A percentile compares a stretch with the other conserved stretches of the same genome.
Conservation (phyloP, 2,797 vertebrate genomes). For the Threskiornis aethiopicus region DNA sequence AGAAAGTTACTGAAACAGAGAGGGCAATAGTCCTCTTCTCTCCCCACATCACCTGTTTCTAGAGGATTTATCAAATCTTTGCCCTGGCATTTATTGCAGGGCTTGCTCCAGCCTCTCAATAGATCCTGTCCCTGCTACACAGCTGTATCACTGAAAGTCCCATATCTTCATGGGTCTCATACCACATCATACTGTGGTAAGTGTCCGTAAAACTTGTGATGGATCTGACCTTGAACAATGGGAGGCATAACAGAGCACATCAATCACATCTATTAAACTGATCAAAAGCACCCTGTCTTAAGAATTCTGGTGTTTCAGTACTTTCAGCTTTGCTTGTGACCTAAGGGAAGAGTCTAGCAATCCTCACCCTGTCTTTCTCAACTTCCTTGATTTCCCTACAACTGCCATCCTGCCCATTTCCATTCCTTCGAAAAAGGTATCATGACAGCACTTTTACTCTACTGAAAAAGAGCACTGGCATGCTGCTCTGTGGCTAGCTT, state of each 20-base stretch:
- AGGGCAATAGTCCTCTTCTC: background rate
- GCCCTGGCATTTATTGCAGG: background rate
- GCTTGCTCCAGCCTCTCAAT: background rate
- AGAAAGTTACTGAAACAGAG: background rate
- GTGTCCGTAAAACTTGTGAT: background rate
- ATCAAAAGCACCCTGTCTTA: background rate
- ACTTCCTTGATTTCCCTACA: background rate
- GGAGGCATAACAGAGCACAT: background rate
- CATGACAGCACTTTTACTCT: background rate
- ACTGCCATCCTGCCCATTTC: background rate
- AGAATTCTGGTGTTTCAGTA: background rate
- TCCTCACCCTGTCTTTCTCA: background rate
- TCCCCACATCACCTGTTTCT: fast-evolving
- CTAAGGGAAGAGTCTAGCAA: background rate
- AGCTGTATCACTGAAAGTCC: background rate
- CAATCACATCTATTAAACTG: background rate
- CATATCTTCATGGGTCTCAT: background rate
- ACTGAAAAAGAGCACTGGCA: background rate
- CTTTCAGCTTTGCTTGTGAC: background rate
- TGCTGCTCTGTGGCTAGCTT: background rate
- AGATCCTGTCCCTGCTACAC: background rate
- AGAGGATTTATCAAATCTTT: background rate
- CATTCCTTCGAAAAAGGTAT: background rate
- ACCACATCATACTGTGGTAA: background rate
- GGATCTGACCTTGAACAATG: background rate